Evolutionary conservation across 2,113 vertebrate genomes (phyloP).

Genomic region (Heterotis niloticus): DNA sequence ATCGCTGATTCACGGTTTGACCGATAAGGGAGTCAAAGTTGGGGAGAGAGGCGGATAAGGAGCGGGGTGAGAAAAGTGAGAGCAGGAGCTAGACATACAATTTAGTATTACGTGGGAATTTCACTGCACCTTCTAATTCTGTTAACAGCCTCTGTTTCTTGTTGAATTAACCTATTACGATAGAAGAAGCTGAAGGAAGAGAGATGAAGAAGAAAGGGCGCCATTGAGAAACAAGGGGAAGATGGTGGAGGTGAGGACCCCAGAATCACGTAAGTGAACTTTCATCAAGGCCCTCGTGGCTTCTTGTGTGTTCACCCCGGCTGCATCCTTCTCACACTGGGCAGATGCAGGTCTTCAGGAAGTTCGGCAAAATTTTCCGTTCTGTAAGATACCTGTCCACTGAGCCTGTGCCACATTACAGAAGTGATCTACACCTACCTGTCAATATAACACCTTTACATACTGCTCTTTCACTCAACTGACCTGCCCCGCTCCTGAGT

Average conservation of each 20-base stretch:
- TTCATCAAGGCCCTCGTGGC: no score
- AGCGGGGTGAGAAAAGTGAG: not conserved
- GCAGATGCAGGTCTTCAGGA: not conserved
- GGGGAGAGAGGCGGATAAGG: not conserved
- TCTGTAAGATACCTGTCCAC: not conserved
- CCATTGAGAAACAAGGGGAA: not conserved
- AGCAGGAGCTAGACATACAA: not conserved
- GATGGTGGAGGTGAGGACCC: no score
- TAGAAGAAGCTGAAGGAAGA: not conserved
- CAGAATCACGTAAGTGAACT: not conserved
- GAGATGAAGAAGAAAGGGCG: not conserved
- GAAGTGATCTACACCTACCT: not conserved
- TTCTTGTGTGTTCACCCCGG: not conserved
- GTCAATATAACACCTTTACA: not conserved
- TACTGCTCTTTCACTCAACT: not conserved
- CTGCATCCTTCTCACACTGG: not conserved
- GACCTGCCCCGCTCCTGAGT: not conserved
- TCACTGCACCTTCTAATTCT: no score
- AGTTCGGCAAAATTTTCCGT: not conserved
- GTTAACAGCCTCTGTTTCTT: no score
- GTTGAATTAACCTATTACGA: no score
- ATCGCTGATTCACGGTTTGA: constrained; percentile 3
- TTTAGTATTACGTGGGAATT: not conserved
- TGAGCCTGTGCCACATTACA: not conserved
- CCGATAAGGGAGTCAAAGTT: not conserved